phyloP scores from a whole-genome alignment of 1,140 invertebrate genomes.

The Drosophila arizonae region DNA sequence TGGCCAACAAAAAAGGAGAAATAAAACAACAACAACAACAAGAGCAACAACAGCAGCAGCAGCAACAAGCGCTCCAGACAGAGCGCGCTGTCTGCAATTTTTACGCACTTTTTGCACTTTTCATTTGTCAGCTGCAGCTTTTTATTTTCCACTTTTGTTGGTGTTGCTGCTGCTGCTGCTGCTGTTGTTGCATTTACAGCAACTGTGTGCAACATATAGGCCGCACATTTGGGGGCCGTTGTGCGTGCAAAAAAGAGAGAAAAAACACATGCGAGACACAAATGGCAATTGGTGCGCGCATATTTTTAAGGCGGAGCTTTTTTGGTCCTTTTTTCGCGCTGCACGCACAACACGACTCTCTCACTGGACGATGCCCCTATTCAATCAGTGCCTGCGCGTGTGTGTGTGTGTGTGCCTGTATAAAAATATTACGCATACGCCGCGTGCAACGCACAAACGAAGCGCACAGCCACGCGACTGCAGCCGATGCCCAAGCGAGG shows the following conservation, averaged over 20 bases:
- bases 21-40: conserved; percentile 23
- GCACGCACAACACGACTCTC: conserved; percentile 62
- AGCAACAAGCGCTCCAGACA: conserved; percentile 18
- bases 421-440: conserved; percentile 78
- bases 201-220: conserved; percentile 58
- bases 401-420: conserved; percentile 49
- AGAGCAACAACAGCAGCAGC: conserved; percentile 6
- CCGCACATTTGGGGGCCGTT: conserved; percentile 36
- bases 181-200: conserved; percentile 57
- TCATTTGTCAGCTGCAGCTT: conserved; percentile 69
- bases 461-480: conserved; percentile 40
- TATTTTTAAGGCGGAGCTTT: conserved; percentile 83
- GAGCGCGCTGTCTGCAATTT: conserved; percentile 54
- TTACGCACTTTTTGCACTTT: conserved; percentile 70
- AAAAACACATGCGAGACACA: conserved; percentile 69
- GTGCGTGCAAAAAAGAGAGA: conserved; percentile 80
- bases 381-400: neutral
- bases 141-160: conserved; percentile 33
- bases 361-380: conserved; percentile 50
- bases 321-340: conserved; percentile 81
- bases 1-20: conserved; percentile 21
- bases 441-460: conserved; percentile 47
- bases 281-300: conserved; percentile 80
- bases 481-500: conserved; percentile 46
- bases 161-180: conserved; percentile 8